Percentiles rank a stretch among this genome's conserved stretches.
phyloP scores from a whole-genome alignment of 2,797 vertebrate genomes.

The Toxotes lorentzi region DNA sequence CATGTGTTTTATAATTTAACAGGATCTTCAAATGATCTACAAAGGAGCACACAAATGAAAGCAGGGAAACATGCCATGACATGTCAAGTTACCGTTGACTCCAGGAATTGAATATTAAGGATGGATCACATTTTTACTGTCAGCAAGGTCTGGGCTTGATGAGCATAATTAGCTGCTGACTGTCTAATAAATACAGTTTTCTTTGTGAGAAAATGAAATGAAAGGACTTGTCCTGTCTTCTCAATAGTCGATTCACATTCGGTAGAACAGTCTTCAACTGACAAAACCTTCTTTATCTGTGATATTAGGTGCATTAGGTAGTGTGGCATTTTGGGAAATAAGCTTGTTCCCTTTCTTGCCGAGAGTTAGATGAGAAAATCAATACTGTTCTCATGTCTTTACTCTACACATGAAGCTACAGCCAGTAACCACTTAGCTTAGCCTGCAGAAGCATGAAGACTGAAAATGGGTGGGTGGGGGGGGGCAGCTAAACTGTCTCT shows the following conservation, averaged over 20 bases:
- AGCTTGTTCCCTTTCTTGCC: background rate
- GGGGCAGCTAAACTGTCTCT: background rate
- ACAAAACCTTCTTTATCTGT: background rate
- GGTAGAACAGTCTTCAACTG: background rate
- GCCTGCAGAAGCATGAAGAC: background rate
- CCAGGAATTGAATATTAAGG: slow-evolving; percentile 3
- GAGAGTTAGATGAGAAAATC: background rate
- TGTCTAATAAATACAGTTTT: slow-evolving; percentile 1
- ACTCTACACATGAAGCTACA: background rate
- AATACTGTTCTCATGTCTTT: background rate
- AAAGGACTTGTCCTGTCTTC: background rate
- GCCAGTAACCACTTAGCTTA: background rate
- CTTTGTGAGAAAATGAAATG: slow-evolving; percentile 13
- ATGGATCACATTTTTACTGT: slow-evolving; percentile 28
- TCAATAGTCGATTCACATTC: background rate
- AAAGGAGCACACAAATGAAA: background rate
- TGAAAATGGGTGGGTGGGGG: background rate
- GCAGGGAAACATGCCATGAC: background rate
- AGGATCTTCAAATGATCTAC: background rate
- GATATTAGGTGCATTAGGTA: background rate
- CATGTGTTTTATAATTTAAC: background rate
- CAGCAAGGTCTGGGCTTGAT: slow-evolving; percentile 14
- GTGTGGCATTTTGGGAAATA: background rate
- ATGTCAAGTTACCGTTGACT: slow-evolving; percentile 1
- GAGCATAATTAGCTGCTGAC: slow-evolving; percentile 29